These are phyloP conservation scores for Hybos culiciformis DNA, from an alignment of 2,888 invertebrate genomes.

Conservation along the genomic window DNA sequence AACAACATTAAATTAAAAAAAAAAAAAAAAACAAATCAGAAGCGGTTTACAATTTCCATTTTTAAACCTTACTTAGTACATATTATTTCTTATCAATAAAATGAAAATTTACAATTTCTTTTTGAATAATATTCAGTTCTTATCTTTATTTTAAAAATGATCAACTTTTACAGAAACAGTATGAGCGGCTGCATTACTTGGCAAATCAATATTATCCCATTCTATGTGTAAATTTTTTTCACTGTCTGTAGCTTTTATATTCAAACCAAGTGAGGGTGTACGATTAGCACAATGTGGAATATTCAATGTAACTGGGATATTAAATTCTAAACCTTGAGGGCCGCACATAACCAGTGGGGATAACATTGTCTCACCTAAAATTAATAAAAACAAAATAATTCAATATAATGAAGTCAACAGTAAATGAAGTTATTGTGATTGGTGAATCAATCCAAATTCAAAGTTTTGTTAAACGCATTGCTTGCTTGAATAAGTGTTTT, in stretches of 20 bases:
- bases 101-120: background rate
- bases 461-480: background rate
- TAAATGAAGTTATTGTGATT: slow-evolving; percentile 1
- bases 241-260: slow-evolving; percentile 66
- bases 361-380: slow-evolving; percentile 80
- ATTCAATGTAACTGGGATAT: slow-evolving; percentile 76
- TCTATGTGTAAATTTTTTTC: slow-evolving; percentile 72
- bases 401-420: slow-evolving; percentile 6
- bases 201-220: slow-evolving; percentile 74
- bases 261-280: slow-evolving; percentile 59
- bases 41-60: slow-evolving; percentile 5
- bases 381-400: slow-evolving; percentile 1
- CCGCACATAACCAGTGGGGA: slow-evolving; percentile 95
- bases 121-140: background rate
- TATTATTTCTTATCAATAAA: background rate
- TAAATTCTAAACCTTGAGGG: slow-evolving; percentile 81
- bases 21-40: slow-evolving; percentile 9
- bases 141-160: slow-evolving; percentile 51
- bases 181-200: slow-evolving; percentile 70
- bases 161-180: slow-evolving; percentile 84
- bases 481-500: too few species aligned
- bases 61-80: background rate
- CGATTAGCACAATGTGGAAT: slow-evolving; percentile 78
- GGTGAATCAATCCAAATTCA: slow-evolving; percentile 6
- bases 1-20: slow-evolving; percentile 3